Percentiles rank a stretch among this genome's conserved stretches.
Conservation (phyloP, 2,113 vertebrate species). For the Pardalotus punctatus region DNA sequence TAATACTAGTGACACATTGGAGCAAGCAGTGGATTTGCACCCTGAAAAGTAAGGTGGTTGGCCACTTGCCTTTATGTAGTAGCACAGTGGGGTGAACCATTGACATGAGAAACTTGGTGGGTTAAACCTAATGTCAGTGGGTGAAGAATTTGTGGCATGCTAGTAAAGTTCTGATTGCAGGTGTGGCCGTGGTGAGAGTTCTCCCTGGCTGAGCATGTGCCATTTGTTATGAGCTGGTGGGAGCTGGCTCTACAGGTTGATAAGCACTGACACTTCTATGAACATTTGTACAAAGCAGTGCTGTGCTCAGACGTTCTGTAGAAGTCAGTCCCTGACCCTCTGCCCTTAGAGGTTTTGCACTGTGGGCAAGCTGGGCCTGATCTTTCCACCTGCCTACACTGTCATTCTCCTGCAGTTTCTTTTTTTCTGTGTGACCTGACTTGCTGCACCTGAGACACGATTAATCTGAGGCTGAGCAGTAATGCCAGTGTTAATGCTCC, state of each 20-base stretch:
- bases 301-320: neutral
- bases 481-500: neutral
- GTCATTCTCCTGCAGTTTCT: neutral
- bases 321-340: neutral
- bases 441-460: neutral
- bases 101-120: neutral
- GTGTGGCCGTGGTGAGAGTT: rapidly evolving
- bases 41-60: neutral
- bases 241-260: neutral
- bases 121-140: neutral
- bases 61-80: neutral
- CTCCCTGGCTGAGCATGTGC: neutral
- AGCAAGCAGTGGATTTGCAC: neutral
- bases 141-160: neutral
- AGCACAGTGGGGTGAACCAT: neutral
- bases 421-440: neutral
- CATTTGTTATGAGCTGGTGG: neutral
- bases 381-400: neutral
- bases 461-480: neutral
- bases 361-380: neutral
- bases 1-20: neutral
- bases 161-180: neutral
- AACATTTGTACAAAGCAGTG: neutral
- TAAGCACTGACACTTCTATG: neutral
- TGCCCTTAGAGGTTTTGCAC: neutral